These are phyloP conservation scores for Panagrolaimus sp. DNA, from an alignment of 1,140 invertebrate genomes.

Conservation along the genomic window DNA sequence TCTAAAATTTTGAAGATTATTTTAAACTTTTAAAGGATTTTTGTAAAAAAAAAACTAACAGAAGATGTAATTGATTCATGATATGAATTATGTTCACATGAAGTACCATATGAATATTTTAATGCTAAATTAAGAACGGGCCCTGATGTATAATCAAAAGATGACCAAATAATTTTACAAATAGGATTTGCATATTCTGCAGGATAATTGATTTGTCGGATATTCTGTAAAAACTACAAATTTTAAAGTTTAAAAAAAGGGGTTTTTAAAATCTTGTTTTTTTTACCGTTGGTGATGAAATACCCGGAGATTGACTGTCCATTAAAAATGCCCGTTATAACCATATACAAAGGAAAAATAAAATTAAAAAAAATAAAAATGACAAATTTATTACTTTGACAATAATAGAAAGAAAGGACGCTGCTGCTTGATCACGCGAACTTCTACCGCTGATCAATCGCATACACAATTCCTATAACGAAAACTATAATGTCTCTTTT, in stretches of 20 bases:
- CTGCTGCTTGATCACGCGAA: no score
- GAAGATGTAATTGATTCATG: slow-evolving; percentile 14
- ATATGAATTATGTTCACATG: background rate
- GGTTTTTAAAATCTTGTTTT: no score
- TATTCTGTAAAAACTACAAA: background rate
- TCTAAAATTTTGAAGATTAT: background rate
- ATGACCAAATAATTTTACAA: background rate
- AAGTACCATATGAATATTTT: background rate
- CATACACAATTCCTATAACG: no score
- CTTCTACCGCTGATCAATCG: no score
- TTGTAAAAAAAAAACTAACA: slow-evolving; percentile 2
- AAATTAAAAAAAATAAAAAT: no score
- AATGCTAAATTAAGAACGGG: background rate
- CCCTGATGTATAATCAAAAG: slow-evolving; percentile 6
- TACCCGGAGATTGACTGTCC: no score
- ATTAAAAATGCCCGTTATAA: no score
- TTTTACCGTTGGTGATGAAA: no score
- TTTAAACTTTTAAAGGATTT: background rate
- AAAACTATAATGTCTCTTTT: no score
- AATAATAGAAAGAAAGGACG: no score
- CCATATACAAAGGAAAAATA: no score
- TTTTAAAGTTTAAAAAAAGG: background rate
- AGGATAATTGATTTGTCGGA: background rate
- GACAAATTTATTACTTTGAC: no score
- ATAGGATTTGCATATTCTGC: background rate